A percentile compares a stretch with the other conserved stretches of the same genome.
Evolutionary conservation across 1,140 invertebrate genomes (phyloP).

Genomic region (Trachymyrmex cornetzi): DNA sequence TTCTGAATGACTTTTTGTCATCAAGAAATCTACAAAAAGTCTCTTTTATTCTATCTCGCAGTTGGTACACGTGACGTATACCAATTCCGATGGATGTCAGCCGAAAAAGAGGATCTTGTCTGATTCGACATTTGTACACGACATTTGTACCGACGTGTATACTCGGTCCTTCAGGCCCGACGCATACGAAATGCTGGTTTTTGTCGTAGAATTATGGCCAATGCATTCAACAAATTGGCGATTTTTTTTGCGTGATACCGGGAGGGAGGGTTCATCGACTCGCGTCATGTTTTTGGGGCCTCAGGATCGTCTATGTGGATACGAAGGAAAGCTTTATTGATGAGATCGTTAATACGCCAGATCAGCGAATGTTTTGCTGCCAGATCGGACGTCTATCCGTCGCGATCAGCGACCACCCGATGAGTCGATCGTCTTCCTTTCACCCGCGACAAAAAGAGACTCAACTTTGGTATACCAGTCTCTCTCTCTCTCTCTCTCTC

Average conservation of each 20-base stretch:
- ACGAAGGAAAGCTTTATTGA: constrained; percentile 79
- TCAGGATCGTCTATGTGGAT: background rate
- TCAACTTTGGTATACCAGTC: constrained; percentile 55
- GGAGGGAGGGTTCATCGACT: background rate
- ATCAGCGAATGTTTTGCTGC: constrained; percentile 80
- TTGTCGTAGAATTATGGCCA: constrained; percentile 70
- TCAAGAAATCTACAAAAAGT: background rate
- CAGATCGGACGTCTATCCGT: constrained; percentile 82
- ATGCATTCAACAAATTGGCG: constrained; percentile 80
- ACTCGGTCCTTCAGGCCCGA: background rate
- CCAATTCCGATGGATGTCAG: background rate
- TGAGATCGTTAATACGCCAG: constrained; percentile 83
- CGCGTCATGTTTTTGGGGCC: constrained; percentile 8
- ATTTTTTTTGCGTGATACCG: constrained; percentile 76
- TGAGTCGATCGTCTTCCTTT: constrained; percentile 73
- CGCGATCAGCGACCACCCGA: constrained; percentile 84
- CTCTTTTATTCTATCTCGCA: background rate
- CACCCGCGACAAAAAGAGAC: constrained; percentile 68
- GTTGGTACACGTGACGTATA: constrained; percentile 1
- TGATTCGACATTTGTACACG: constrained; percentile 12
- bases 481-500: constrained; percentile 63
- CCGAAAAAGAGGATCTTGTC: constrained; percentile 52
- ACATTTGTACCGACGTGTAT: constrained; percentile 31
- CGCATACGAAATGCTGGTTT: constrained; percentile 71
- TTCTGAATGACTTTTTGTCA: background rate